Conservation (phyloP, 2,888 invertebrate genomes). For the Phrixothrix hirtus region DNA sequence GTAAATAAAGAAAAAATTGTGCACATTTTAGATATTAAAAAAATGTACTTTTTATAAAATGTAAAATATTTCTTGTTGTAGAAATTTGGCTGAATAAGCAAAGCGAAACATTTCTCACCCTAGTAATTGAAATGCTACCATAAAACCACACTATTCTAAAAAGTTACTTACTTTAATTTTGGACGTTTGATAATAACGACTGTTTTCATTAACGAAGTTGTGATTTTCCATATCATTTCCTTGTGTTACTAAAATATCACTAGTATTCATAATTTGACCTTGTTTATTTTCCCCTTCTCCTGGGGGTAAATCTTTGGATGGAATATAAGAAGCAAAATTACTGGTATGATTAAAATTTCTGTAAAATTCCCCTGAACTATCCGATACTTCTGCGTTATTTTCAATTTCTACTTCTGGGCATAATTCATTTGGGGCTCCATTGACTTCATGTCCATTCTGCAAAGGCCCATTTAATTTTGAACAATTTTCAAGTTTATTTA, state of each 20-base stretch:
- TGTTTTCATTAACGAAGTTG: slow-evolving; percentile 21
- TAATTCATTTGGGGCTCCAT: slow-evolving; percentile 11
- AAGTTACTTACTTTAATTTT: slow-evolving; percentile 29
- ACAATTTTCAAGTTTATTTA: slow-evolving; percentile 10
- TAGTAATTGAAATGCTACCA: too few relatives aligned
- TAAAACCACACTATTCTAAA: too few relatives aligned
- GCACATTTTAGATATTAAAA: too few relatives aligned
- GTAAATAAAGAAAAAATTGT: too few relatives aligned
- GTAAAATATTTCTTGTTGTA: too few relatives aligned
- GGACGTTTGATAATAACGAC: slow-evolving; percentile 20
- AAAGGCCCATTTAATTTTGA: slow-evolving; percentile 20
- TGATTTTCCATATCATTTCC: slow-evolving; percentile 31
- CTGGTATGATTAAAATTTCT: slow-evolving; percentile 57
- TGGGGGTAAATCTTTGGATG: slow-evolving; percentile 55
- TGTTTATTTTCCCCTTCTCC: slow-evolving; percentile 47
- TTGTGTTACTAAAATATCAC: slow-evolving; percentile 5
- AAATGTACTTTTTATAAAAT: too few relatives aligned
- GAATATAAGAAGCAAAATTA: slow-evolving; percentile 66
- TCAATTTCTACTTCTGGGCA: slow-evolving; percentile 8
- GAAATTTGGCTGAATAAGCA: too few relatives aligned
- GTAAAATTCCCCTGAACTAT: slow-evolving; percentile 8
- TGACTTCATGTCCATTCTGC: slow-evolving; percentile 29
- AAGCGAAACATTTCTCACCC: too few relatives aligned
- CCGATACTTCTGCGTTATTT: slow-evolving; percentile 13
- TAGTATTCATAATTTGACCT: slow-evolving; percentile 5